Percentiles rank a stretch among this genome's conserved stretches.
Conservation (phyloP, 2,113 vertebrate species). For the Australoheros scitulus region DNA sequence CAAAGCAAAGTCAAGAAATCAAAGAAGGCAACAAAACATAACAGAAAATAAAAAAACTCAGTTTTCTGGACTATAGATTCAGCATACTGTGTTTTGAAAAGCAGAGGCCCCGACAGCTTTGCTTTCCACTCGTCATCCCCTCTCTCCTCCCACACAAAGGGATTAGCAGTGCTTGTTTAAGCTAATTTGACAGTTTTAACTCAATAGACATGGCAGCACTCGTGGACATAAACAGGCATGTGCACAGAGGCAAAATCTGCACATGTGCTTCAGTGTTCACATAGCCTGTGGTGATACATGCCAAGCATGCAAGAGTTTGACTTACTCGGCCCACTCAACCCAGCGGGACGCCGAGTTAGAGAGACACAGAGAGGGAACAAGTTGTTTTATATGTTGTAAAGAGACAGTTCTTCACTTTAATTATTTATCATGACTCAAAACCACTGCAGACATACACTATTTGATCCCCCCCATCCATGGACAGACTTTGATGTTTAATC, state of each 20-base stretch:
- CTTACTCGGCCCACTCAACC: slow-evolving; percentile 42
- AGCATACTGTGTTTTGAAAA: neutral
- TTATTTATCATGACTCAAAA: slow-evolving; percentile 35
- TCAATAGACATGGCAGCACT: neutral
- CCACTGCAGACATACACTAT: neutral
- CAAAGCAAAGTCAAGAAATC: neutral
- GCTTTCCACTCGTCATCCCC: neutral
- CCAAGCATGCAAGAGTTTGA: slow-evolving; percentile 26
- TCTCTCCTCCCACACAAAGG: slow-evolving; percentile 25
- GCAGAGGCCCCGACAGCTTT: neutral
- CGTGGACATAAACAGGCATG: neutral
- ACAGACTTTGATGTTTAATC: slow-evolving; percentile 67
- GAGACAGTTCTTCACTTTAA: slow-evolving; percentile 30
- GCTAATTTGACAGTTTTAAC: slow-evolving; percentile 43
- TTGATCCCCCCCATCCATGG: neutral
- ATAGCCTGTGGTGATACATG: slow-evolving; percentile 28
- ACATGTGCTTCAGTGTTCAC: neutral
- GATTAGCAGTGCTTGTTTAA: slow-evolving; percentile 20
- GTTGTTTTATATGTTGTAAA: slow-evolving; percentile 42
- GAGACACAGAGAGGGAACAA: slow-evolving; percentile 15
- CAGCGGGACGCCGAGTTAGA: slow-evolving; percentile 7
- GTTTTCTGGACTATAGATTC: neutral
- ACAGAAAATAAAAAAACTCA: neutral
- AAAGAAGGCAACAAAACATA: neutral
- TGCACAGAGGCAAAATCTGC: neutral